Evolutionary conservation across 2,113 vertebrate genomes (phyloP).

Genomic region (Thalassoma bifasciatum): DNA sequence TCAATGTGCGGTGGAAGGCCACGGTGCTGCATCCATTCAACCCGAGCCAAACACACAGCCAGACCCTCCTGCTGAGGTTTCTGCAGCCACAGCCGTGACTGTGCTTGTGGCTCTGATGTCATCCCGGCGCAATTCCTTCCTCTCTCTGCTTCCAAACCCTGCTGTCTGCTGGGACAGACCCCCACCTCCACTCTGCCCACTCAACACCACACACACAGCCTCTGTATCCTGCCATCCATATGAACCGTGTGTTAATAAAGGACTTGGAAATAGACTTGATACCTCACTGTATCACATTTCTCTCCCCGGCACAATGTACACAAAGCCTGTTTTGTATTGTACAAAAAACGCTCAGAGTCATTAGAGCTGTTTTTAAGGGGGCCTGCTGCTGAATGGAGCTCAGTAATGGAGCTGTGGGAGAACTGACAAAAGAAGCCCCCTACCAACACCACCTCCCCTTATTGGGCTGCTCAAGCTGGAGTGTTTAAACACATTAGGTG

Average conservation of each 20-base stretch:
- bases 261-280: conserved; percentile 65
- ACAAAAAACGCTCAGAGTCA: conserved; percentile 70
- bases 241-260: conserved; percentile 59
- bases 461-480: conserved; percentile 32
- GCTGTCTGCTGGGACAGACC: conserved; percentile 40
- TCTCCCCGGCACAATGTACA: conserved; percentile 68
- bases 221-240: conserved; percentile 30
- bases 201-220: not conserved
- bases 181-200: not conserved
- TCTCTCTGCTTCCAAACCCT: conserved; percentile 31
- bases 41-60: conserved; percentile 52
- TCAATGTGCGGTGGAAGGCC: conserved; percentile 46
- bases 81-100: conserved; percentile 33
- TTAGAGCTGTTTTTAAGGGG: conserved; percentile 59
- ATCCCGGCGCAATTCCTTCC: conserved; percentile 60
- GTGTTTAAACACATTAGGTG: conserved; percentile 43
- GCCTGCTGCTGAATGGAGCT: conserved; percentile 59
- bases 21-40: conserved; percentile 54
- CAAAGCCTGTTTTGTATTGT: conserved; percentile 78
- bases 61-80: conserved; percentile 61
- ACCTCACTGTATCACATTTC: conserved; percentile 73
- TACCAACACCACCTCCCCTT: not conserved
- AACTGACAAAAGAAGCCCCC: conserved; percentile 62
- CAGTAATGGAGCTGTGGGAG: conserved; percentile 61
- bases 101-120: conserved; percentile 71